Evolutionary conservation across 1,140 invertebrate species (phyloP).

Genomic region (Cotesia vestalis): DNA sequence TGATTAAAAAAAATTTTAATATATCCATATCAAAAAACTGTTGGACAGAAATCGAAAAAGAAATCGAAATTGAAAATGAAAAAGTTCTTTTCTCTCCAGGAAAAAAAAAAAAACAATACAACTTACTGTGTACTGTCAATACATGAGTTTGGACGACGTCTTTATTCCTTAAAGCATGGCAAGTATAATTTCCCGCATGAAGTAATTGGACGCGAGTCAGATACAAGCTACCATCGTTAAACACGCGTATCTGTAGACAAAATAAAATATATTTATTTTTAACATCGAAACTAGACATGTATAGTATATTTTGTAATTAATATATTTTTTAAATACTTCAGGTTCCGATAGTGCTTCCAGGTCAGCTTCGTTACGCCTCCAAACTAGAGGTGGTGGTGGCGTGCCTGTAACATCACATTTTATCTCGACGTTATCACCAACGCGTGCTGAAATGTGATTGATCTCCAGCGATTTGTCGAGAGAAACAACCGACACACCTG

Average conservation of each 20-base stretch:
- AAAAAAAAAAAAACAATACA: too few relatives aligned
- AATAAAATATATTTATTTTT: not conserved
- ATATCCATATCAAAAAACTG: too few relatives aligned
- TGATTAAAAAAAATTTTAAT: too few relatives aligned
- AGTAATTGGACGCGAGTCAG: conserved; percentile 78
- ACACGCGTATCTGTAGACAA: conserved; percentile 69
- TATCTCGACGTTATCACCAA: conserved; percentile 83
- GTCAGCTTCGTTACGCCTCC: conserved; percentile 76
- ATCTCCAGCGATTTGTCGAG: conserved; percentile 79
- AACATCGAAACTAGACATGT: too few relatives aligned
- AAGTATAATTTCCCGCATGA: conserved; percentile 84
- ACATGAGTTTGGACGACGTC: conserved; percentile 81
- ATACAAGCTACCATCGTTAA: conserved; percentile 79
- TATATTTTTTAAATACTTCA: conserved; percentile 56
- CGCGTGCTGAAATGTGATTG: conserved; percentile 74
- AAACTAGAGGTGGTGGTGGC: conserved; percentile 77
- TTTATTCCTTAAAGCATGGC: conserved; percentile 78
- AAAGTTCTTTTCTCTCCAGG: too few relatives aligned
- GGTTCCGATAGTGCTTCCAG: conserved; percentile 73
- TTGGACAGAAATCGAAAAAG: too few relatives aligned
- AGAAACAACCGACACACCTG: conserved; percentile 78
- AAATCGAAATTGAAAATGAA: too few relatives aligned
- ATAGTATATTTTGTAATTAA: not conserved
- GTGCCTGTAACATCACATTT: conserved; percentile 81
- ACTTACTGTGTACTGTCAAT: conserved; percentile 81